A percentile compares a stretch with the other conserved stretches of the same genome.
phyloP scores from a whole-genome alignment of 2,888 invertebrate genomes.

The Molorchus minor region DNA sequence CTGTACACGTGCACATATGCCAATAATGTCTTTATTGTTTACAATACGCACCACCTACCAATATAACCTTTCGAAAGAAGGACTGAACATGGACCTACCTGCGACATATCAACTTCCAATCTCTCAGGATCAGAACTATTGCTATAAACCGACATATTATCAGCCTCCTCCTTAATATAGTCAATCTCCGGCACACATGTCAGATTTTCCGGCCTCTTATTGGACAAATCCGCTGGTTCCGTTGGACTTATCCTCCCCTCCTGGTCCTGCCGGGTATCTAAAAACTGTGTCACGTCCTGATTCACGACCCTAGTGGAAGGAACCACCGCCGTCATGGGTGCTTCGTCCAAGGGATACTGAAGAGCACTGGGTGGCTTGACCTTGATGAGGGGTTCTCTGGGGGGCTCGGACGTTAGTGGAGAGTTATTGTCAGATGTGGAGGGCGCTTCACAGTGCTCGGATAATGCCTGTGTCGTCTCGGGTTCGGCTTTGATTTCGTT shows the following conservation, averaged over 20 bases:
- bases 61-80: too few species aligned
- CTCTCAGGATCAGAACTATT: conserved; percentile 80
- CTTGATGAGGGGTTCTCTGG: conserved; percentile 38
- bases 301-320: conserved; percentile 2
- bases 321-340: neutral
- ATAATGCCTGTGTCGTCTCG: conserved; percentile 39
- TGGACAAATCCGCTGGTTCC: conserved; percentile 61
- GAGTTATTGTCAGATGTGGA: conserved; percentile 24
- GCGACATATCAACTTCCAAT: conserved; percentile 75
- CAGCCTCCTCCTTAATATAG: conserved; percentile 58
- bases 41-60: too few species aligned
- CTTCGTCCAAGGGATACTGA: conserved; percentile 30
- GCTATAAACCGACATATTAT: conserved; percentile 66
- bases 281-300: conserved; percentile 11
- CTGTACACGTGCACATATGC: too few species aligned
- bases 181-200: conserved; percentile 61
- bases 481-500: conserved; percentile 44
- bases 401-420: conserved; percentile 23
- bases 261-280: conserved; percentile 14
- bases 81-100: too few species aligned
- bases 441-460: conserved; percentile 32
- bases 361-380: conserved; percentile 39
- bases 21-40: too few species aligned
- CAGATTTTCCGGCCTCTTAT: conserved; percentile 58
- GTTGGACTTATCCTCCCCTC: conserved; percentile 22